Evolutionary conservation across 2,113 vertebrate genomes (phyloP).

Genomic region (Psittacula cyanocephala): DNA sequence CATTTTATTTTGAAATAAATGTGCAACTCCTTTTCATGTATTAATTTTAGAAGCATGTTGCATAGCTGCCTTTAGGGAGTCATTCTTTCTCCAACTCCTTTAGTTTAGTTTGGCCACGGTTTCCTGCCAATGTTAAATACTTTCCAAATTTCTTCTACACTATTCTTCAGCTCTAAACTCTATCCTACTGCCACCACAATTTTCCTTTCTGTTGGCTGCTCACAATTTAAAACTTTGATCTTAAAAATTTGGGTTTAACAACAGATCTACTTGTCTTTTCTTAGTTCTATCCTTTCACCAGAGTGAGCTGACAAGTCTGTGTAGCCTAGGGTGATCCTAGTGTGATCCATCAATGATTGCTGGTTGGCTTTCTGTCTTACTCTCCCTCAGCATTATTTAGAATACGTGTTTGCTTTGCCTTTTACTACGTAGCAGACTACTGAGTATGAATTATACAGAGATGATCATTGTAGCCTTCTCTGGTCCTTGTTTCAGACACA

Average conservation of each 20-base stretch:
- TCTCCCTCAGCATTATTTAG: not conserved
- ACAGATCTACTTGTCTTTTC: not conserved
- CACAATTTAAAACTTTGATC: not conserved
- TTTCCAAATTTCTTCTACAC: not conserved
- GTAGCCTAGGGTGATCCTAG: not conserved
- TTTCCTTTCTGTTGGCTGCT: not conserved
- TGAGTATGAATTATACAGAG: not conserved
- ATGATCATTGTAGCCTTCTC: not conserved
- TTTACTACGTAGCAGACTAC: not conserved
- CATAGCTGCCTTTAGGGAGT: not conserved
- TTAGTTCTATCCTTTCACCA: not conserved
- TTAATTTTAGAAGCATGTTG: slow-evolving; percentile 21
- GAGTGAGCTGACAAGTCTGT: not conserved
- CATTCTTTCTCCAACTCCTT: not conserved
- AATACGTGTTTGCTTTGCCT: not conserved
- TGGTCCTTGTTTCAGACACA: not conserved
- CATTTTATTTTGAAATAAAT: not conserved
- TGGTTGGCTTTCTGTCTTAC: not conserved
- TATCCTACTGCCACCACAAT: not conserved
- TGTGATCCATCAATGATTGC: not conserved
- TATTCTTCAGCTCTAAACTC: not conserved
- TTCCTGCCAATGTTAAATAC: not conserved
- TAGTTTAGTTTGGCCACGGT: not conserved
- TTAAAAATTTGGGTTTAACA: not conserved
- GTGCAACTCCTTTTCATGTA: not conserved